phyloP scores from a whole-genome alignment of 1,140 invertebrate species.

The Papilio polytes region DNA sequence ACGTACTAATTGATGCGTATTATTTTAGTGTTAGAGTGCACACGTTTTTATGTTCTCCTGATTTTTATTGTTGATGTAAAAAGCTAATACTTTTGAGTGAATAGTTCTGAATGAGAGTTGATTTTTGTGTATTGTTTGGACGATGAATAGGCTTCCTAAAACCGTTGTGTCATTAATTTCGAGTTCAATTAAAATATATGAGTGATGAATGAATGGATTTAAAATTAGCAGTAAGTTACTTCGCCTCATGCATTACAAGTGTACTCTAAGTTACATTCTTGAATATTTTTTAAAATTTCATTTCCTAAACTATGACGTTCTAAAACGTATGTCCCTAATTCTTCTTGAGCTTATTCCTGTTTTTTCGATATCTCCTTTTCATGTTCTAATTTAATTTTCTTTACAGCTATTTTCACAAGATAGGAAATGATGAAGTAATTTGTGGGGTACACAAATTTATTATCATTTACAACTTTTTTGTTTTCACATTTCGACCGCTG shows the following conservation, averaged over 20 bases:
- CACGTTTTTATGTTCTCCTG: constrained; percentile 26
- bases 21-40: constrained; percentile 37
- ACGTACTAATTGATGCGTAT: constrained; percentile 47
- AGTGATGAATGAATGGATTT: neutral
- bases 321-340: no score
- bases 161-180: neutral
- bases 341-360: no score
- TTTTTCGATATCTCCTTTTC: no score
- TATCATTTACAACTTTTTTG: constrained; percentile 59
- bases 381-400: neutral
- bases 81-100: constrained; percentile 36
- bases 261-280: no score
- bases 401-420: neutral
- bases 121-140: neutral
- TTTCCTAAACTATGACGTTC: no score
- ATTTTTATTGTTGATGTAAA: constrained; percentile 34
- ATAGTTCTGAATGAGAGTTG: neutral
- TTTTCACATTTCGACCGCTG: constrained; percentile 64
- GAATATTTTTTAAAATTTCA: no score
- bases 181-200: constrained; percentile 6
- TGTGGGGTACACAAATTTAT: constrained; percentile 61
- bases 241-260: no score
- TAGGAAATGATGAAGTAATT: neutral
- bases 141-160: constrained; percentile 25
- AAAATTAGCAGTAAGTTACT: neutral